Base-by-base conservation (phyloP, 2,888 invertebrate species). In the Ceramica pisi region DNA sequence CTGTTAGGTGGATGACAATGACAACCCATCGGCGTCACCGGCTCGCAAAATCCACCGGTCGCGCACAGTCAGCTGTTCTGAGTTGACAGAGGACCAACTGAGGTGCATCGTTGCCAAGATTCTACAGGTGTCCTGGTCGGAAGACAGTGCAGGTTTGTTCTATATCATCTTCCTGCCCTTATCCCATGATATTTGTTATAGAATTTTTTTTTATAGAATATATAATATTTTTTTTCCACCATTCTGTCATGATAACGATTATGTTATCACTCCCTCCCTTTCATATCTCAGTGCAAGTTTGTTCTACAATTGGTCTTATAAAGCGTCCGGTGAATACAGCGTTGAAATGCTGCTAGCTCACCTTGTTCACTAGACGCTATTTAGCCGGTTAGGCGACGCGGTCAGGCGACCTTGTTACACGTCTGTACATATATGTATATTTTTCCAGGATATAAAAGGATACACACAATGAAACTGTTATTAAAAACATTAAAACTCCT, bases 101-200 rank as follows among this genome's bases (percentile, higher is more conserved):
- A 94, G 97, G 76, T 92, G 96, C 67, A 96, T 97, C 79, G 96
- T 98, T 61, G 97, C 97, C 2, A 96, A 97, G 87, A 97, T 98
- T 69, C 93, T 98, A 23, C 97, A 97, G 89, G 97, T 97, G 50
- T 97, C 98, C 3, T 98, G 98, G 97, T 96, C 96, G 76, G 97
- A 97, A 85, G 95, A 95, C 63, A 96, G 96, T 86, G 94, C 95
- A 85, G 97, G 97, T 91, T 89, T 86, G 84, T 35, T 46, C 1
- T 46, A 19, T 19, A 41, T 16, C 14, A 41, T 41, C 12, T 41
- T 41, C 41, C 41, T 41, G 5, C 5, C 41, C 14, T 14, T 6
- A 41, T 14, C 41, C 41, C 41, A 14, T 38, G 38, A 10, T 38
- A 38, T 12, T 31, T 31, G 31, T n/a, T n/a, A n/a, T n/a, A n/a